These are phyloP conservation scores for Aegithalos caudatus DNA, from an alignment of 2,113 vertebrate genomes.

Conservation along the genomic window DNA sequence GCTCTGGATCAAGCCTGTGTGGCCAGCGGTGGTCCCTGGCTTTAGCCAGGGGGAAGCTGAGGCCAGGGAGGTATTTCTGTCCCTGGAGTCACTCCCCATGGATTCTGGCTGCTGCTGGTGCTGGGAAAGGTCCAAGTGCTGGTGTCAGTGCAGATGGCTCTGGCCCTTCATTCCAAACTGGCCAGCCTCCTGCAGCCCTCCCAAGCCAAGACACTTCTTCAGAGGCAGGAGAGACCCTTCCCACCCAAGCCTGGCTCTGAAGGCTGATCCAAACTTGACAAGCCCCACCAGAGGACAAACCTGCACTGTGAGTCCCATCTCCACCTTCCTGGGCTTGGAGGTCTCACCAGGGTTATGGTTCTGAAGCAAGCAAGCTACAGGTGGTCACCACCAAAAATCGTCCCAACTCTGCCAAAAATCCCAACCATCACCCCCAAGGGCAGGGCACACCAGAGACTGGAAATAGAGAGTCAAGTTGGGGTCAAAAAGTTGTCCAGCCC, in stretches of 20 bases:
- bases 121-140: background rate
- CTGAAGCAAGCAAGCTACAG: background rate
- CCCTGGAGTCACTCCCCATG: fast-evolving
- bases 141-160: background rate
- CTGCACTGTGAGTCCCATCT: background rate
- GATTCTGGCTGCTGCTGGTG: background rate
- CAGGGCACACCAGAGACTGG: background rate
- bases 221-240: background rate
- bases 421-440: background rate
- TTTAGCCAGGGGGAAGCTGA: background rate
- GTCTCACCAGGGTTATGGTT: background rate
- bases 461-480: fast-evolving
- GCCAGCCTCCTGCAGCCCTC: background rate
- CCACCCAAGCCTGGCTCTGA: background rate
- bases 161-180: background rate
- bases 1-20: background rate
- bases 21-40: background rate
- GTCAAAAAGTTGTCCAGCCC: background rate
- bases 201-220: background rate
- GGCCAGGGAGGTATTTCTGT: background rate
- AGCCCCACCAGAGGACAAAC: background rate
- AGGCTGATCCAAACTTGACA: background rate
- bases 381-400: background rate
- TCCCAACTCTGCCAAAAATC: background rate
- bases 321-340: background rate